Percentiles rank a stretch among this genome's conserved stretches.
phyloP scores from a whole-genome alignment of 2,113 vertebrate species.

The Trichechus manatus region DNA sequence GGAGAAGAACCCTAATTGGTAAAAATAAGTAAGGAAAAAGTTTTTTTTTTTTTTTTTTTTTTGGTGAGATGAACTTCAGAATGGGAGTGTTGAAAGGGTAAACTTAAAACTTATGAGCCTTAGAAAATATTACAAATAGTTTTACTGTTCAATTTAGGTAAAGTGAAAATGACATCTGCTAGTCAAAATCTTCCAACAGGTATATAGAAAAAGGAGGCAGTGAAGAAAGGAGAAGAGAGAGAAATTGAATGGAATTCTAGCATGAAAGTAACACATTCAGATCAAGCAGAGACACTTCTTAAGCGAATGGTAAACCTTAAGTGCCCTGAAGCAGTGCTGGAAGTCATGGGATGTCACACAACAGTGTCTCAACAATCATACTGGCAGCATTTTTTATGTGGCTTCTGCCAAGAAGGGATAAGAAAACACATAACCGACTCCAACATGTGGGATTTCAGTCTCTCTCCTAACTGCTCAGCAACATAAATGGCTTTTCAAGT shows the following conservation, averaged over 20 bases:
- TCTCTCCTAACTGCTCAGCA: not conserved
- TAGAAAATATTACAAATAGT: not conserved
- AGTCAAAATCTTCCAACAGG: not conserved
- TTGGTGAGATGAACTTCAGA: not conserved
- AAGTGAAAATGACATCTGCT: not conserved
- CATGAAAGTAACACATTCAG: not conserved
- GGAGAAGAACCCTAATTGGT: not conserved
- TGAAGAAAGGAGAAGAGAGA: not conserved
- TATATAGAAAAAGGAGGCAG: not conserved
- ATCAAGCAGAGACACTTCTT: not conserved
- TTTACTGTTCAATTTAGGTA: not conserved
- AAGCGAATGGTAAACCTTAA: not conserved
- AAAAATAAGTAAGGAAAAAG: not conserved
- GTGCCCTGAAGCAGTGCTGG: not conserved
- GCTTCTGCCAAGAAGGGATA: constrained; percentile 12
- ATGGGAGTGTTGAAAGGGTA: not conserved
- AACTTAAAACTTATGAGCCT: not conserved
- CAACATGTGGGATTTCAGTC: not conserved
- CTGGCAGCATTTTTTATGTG: not conserved
- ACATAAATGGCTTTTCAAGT: not conserved
- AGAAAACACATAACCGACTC: not conserved
- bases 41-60: not conserved
- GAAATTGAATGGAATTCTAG: not conserved
- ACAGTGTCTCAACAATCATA: not conserved
- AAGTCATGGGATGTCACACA: not conserved